These are phyloP conservation scores for Chaetodon auriga DNA, from an alignment of 2,113 vertebrate species.

Conservation along the genomic window DNA sequence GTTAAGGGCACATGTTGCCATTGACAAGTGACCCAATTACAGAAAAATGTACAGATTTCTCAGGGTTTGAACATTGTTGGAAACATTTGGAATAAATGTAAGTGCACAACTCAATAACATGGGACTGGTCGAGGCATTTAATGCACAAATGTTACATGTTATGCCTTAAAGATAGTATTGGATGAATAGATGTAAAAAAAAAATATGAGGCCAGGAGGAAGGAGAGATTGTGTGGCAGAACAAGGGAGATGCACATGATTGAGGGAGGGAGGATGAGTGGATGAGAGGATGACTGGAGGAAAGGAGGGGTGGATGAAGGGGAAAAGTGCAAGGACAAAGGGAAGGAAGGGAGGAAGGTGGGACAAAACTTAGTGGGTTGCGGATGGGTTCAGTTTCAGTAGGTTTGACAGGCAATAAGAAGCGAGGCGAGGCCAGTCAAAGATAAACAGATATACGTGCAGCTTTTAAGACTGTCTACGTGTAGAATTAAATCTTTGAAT, in stretches of 20 bases:
- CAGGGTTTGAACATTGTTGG: too few relatives aligned
- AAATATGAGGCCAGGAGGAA: neutral
- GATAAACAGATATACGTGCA: neutral
- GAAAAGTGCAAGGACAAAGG: neutral
- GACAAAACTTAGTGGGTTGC: neutral
- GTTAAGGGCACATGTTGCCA: too few relatives aligned
- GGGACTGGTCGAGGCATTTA: too few relatives aligned
- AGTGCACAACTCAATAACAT: too few relatives aligned
- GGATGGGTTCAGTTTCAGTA: neutral
- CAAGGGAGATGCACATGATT: neutral
- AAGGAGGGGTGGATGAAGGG: slow-evolving; percentile 7
- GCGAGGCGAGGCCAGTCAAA: neutral
- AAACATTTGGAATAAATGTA: too few relatives aligned
- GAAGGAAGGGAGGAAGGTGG: neutral
- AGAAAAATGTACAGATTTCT: too few relatives aligned
- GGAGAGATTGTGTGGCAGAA: neutral
- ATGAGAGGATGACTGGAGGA: neutral
- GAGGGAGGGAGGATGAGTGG: neutral
- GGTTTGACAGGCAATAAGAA: neutral
- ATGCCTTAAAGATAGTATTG: neutral
- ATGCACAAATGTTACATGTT: too few relatives aligned
- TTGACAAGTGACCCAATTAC: too few relatives aligned
- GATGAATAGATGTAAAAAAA: neutral
- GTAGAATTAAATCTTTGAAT: neutral
- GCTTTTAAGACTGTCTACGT: neutral